Base-by-base conservation (phyloP, 2,113 vertebrate genomes). In the Pyrgilauda ruficollis region DNA sequence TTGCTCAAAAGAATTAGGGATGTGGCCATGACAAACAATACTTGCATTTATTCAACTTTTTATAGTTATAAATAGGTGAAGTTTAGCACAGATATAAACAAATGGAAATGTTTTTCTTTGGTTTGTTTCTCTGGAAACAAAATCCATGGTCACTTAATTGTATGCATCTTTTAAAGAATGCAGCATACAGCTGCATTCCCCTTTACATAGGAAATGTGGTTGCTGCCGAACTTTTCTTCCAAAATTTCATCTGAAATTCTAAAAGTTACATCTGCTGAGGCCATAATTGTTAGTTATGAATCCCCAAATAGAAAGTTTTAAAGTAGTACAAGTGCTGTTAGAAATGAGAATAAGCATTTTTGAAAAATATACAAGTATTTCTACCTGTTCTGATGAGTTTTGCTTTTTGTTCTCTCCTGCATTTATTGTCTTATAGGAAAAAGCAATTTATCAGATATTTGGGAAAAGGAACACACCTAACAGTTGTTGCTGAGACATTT, bases 371-470 rank as follows among this genome's bases (percentile, higher is more conserved):
- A 44, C 5, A 88, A 77, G 3, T 37, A 31, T 84, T 89, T 84
- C 15, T 94, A 12, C 44, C 19, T 84, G 12, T 78, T 59, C 33
- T 94, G 52, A 89, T 93, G 56, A 82, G 22, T 91, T 91, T 91
- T 87, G 81, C 77, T 76, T 82, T 96, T 76, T 87, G 24, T 89
- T 95, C 37, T 95, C 69, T 82, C 62, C 78, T 93, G 49, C 69
- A 64, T 73, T 91, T 89, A 64, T 18, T 91, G 64, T 96, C 70
- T 78, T 79, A 52, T 61, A 91, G 87, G 69, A 89, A 87, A 91
- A 94, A 95, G 52, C 31, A 67, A 30, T 82, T 91, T 93, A 19
- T 94, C 62, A 95, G 74, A 81, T 94, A 66, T 93, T 87, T 93
- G 84, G 74, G 74, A 64, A 90, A 75, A 90, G 52, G 90, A 95